Evolutionary conservation across 1,140 invertebrate genomes (phyloP).

Genomic region (Drosophila simulans): DNA sequence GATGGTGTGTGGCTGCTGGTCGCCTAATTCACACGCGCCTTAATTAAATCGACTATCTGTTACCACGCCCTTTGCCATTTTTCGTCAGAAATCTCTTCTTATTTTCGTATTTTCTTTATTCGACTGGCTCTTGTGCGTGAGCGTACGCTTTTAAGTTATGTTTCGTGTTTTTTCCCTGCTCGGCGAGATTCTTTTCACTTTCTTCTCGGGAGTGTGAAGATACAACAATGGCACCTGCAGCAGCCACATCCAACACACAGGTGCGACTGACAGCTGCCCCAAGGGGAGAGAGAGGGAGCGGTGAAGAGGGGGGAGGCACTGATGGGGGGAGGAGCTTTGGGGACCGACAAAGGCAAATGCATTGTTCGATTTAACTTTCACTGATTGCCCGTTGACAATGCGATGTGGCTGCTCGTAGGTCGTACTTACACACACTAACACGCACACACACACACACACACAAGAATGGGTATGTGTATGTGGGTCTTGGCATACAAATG

Average conservation of each 20-base stretch:
- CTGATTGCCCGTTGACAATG: constrained; percentile 60
- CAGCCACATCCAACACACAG: constrained; percentile 16
- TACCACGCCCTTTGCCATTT: constrained; percentile 5
- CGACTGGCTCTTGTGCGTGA: constrained; percentile 40
- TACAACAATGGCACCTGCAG: constrained; percentile 58
- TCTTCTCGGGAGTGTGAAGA: constrained; percentile 49
- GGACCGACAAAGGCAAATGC: constrained; percentile 39
- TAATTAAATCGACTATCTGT: constrained; percentile 38
- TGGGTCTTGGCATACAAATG: constrained; percentile 32
- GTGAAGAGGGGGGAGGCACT: neutral
- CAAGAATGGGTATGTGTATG: neutral
- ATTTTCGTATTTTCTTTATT: constrained; percentile 2
- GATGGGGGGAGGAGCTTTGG: neutral
- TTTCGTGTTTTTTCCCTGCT: constrained; percentile 14
- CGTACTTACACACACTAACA: constrained; percentile 4
- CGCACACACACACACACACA: neutral
- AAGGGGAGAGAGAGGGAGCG: neutral
- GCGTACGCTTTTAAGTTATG: constrained; percentile 41
- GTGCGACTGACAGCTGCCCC: constrained; percentile 33
- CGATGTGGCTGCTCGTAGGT: constrained; percentile 44
- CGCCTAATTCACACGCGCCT: constrained; percentile 25
- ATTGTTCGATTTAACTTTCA: constrained; percentile 70
- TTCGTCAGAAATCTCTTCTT: constrained; percentile 1
- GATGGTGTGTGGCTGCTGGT: constrained; percentile 1
- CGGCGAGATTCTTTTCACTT: constrained; percentile 59